A percentile compares a stretch with the other conserved stretches of the same genome.
Evolutionary conservation across 2,113 vertebrate genomes (phyloP).

Genomic region (Ursus arctos): DNA sequence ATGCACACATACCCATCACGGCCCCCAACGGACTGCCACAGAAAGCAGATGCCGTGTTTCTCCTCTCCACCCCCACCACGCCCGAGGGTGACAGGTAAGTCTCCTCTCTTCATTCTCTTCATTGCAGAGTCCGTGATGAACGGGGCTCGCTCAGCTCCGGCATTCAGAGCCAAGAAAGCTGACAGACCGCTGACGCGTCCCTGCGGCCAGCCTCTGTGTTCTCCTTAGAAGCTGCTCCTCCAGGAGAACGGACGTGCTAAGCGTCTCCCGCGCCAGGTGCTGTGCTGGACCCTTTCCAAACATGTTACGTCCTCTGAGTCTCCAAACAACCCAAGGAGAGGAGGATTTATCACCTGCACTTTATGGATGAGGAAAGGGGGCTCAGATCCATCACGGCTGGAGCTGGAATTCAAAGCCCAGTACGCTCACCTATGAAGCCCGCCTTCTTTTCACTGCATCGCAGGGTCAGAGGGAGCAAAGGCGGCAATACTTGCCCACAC

Average conservation of each 20-base stretch:
- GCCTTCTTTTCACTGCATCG: neutral
- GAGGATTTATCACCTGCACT: neutral
- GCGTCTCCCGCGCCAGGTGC: rapidly evolving
- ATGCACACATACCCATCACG: neutral
- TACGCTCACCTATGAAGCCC: neutral
- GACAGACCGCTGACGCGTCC: neutral
- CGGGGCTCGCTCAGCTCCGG: rapidly evolving
- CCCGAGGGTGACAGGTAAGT: neutral
- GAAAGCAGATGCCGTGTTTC: neutral
- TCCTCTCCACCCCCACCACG: neutral
- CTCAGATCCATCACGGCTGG: neutral
- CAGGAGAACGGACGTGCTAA: neutral
- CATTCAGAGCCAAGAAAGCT: neutral
- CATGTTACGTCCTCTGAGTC: neutral
- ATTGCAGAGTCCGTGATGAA: neutral
- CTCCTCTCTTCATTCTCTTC: neutral
- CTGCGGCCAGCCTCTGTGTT: neutral
- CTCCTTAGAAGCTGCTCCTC: neutral
- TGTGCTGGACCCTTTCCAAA: neutral
- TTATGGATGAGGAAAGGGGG: neutral
- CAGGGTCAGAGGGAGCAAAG: too few species aligned
- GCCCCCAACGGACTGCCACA: neutral
- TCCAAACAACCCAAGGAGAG: neutral
- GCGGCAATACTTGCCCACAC: neutral
- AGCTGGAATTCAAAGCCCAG: neutral